Conservation (phyloP, 2,888 invertebrate species). For the Nephrotoma flavescens region DNA sequence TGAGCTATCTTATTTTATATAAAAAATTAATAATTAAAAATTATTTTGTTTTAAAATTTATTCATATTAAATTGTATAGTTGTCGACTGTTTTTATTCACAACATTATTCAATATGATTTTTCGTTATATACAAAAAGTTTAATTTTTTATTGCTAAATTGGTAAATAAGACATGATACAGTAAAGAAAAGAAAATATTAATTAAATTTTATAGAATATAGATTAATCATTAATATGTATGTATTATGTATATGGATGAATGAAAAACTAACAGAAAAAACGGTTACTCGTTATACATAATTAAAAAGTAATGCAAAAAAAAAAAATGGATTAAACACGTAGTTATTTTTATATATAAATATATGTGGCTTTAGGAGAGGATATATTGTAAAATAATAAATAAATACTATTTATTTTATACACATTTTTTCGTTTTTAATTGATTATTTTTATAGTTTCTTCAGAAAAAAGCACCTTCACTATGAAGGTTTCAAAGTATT, state of each 20-base stretch:
- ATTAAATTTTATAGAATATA: neutral
- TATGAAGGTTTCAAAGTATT: conserved; percentile 1
- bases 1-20: neutral
- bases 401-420: neutral
- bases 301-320: neutral
- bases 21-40: neutral
- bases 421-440: neutral
- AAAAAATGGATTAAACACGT: neutral
- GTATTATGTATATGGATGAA: neutral
- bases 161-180: neutral
- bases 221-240: neutral
- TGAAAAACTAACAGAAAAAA: neutral
- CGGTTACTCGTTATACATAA: neutral
- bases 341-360: neutral
- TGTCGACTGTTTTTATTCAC: neutral
- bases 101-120: neutral
- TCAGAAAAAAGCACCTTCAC: conserved; percentile 2
- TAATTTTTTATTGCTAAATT: neutral
- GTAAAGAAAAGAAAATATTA: neutral
- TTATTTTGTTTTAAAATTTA: neutral
- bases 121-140: neutral
- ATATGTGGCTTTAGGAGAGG: neutral
- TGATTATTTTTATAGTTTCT: neutral
- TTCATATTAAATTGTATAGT: neutral
- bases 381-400: neutral